Evolutionary conservation across 1,140 invertebrate genomes (phyloP).

Genomic region (Microplitis mediator): DNA sequence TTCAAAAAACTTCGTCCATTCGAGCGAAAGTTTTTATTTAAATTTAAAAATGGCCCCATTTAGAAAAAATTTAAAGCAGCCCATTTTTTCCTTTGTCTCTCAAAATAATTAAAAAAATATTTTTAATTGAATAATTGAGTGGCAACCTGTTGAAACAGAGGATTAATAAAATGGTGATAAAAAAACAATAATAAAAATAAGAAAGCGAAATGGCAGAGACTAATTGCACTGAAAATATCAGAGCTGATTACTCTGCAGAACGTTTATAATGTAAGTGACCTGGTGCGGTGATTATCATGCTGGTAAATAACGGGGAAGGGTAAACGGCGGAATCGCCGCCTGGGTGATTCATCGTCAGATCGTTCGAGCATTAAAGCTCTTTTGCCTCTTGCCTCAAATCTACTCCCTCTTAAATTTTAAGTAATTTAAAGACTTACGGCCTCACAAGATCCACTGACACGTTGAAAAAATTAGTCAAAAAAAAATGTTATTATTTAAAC

Average conservation of each 20-base stretch:
- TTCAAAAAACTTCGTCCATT: too few species aligned
- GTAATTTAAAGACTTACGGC: neutral
- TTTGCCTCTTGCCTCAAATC: neutral
- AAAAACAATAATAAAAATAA: neutral
- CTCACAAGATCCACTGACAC: neutral
- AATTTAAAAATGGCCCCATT: too few species aligned
- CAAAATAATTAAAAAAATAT: neutral
- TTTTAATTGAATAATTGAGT: neutral
- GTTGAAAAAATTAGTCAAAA: neutral
- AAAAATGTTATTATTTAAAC: neutral
- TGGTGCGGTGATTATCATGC: slow-evolving; percentile 14
- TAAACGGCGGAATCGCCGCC: slow-evolving; percentile 18
- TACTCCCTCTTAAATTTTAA: neutral
- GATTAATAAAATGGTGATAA: too few species aligned
- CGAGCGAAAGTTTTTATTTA: too few species aligned
- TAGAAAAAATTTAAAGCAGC: too few species aligned
- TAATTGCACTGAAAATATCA: slow-evolving; percentile 12
- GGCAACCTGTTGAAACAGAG: neutral
- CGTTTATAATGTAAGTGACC: slow-evolving; percentile 7
- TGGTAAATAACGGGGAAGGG: slow-evolving; percentile 22
- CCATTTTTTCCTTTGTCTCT: neutral
- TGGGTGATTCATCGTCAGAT: slow-evolving; percentile 25
- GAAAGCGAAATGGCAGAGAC: slow-evolving; percentile 11
- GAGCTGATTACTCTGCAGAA: slow-evolving; percentile 17
- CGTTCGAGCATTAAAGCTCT: slow-evolving; percentile 9